These are phyloP conservation scores for Sebastiscus tertius DNA, from an alignment of 2,797 vertebrate genomes.

Conservation along the genomic window DNA sequence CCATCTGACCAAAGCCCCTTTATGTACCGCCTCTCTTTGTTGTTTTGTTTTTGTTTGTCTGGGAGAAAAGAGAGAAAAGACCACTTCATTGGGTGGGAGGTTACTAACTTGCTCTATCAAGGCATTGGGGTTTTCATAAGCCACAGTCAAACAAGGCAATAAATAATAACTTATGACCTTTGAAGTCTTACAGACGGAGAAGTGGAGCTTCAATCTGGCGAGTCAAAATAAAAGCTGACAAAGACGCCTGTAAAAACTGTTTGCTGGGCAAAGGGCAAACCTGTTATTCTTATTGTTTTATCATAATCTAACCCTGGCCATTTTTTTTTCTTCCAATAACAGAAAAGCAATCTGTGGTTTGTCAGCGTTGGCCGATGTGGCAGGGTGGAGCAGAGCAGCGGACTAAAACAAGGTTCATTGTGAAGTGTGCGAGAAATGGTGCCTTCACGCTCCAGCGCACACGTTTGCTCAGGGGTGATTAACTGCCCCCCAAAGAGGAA, in stretches of 20 bases:
- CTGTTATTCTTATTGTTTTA: slow-evolving; percentile 32
- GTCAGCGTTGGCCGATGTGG: slow-evolving; percentile 3
- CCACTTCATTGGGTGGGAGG: slow-evolving; percentile 86
- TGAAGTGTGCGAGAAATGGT: slow-evolving; percentile 71
- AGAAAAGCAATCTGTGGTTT: slow-evolving; percentile 27
- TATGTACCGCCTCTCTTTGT: slow-evolving; percentile 84
- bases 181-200: slow-evolving; percentile 51
- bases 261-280: slow-evolving; percentile 26
- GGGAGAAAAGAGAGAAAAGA: slow-evolving; percentile 81
- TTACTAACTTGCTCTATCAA: slow-evolving; percentile 75
- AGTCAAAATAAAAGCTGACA: slow-evolving; percentile 17
- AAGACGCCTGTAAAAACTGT: slow-evolving; percentile 34
- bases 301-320: slow-evolving; percentile 17
- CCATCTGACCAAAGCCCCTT: slow-evolving; percentile 87
- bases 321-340: slow-evolving; percentile 11
- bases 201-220: slow-evolving; percentile 22
- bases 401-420: slow-evolving; percentile 69
- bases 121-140: slow-evolving; percentile 75
- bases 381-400: slow-evolving; percentile 1
- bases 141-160: slow-evolving; percentile 76
- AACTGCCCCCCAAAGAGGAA: slow-evolving; percentile 76
- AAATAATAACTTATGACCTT: slow-evolving; percentile 82
- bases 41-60: slow-evolving; percentile 87
- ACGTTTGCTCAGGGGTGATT: slow-evolving; percentile 76
- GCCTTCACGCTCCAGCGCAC: slow-evolving; percentile 73